Conservation (phyloP, 2,797 vertebrate genomes). For the Tinamus major region DNA sequence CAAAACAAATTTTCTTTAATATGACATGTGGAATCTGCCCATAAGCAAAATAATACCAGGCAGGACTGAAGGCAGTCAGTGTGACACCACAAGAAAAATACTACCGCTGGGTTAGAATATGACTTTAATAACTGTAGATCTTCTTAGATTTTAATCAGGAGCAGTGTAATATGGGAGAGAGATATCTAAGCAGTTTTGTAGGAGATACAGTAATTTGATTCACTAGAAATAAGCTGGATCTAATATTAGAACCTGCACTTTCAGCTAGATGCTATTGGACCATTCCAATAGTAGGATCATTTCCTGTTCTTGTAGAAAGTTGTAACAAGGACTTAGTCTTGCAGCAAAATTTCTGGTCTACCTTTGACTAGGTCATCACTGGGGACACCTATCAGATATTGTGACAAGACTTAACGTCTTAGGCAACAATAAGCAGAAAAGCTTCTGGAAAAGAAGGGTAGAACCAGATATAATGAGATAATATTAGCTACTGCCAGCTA, state of each 20-base stretch:
- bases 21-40: not conserved
- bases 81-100: not conserved
- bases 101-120: not conserved
- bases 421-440: not conserved
- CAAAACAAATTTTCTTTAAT: slow-evolving; percentile 37
- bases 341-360: slow-evolving; percentile 48
- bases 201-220: not conserved
- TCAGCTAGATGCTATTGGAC: not conserved
- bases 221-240: not conserved
- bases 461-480: not conserved
- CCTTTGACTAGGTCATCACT: slow-evolving; percentile 28
- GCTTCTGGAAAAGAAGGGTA: not conserved
- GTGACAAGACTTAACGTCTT: slow-evolving; percentile 5
- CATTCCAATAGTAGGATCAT: not conserved
- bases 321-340: slow-evolving; percentile 4
- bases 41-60: not conserved
- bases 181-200: not conserved
- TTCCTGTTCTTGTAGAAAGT: not conserved
- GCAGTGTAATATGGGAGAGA: not conserved
- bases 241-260: not conserved
- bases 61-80: not conserved
- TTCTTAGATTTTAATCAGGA: not conserved
- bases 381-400: slow-evolving; percentile 29
- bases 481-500: not conserved
- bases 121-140: not conserved